Base-by-base conservation (phyloP, 2,888 invertebrate genomes). In the Clistopyga incitator region DNA sequence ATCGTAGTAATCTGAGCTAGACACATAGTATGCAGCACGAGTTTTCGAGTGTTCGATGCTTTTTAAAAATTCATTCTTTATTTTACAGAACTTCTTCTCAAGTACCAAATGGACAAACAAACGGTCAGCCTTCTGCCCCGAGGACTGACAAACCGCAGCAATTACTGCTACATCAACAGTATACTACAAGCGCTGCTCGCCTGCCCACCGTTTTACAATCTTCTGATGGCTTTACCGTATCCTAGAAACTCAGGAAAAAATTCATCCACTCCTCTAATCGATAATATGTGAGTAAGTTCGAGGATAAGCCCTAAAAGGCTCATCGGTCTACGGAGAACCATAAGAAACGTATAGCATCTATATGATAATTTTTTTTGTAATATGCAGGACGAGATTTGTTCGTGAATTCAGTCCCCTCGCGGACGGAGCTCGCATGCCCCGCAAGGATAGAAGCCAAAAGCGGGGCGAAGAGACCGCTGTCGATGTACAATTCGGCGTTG, bases 121-220 rank as follows among this genome's bases (percentile, higher is more conserved):
- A 95, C 97, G 0, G 96, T 97, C 34, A 96, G 97, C 84, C 94
- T 99, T 59, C 95, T 97, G 90, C 98, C 99, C 0, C 95, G 99
- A 71, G 99, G 99, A 0, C 95, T 99, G 68, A 97, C 97, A 75
- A 99, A 99, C 93, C 96, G 97, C 86, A 98, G 98, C 85, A 99
- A 99, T 94, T 99, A 98, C 94, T 99, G 99, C 94, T 99, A 99
- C 92, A 98, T 99, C 84, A 99, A 99, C 94, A 97, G 99, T 23
- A 98, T 98, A 86, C 94, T 99, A 50, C 98, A 99, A 94, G 98
- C 99, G 0, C 94, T 99, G 87, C 95, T 99, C 42, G 98, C 98
- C 15, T 99, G 99, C 92, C 98, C 99, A 20, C 98, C 99, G 0
- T 97, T 99, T 94, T 98, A 98, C 93, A 98, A 99, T 94, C 95